Conservation (phyloP, 37 sponge, comb jelly and placozoan genomes). For the Cliona cf. orientalis region DNA sequence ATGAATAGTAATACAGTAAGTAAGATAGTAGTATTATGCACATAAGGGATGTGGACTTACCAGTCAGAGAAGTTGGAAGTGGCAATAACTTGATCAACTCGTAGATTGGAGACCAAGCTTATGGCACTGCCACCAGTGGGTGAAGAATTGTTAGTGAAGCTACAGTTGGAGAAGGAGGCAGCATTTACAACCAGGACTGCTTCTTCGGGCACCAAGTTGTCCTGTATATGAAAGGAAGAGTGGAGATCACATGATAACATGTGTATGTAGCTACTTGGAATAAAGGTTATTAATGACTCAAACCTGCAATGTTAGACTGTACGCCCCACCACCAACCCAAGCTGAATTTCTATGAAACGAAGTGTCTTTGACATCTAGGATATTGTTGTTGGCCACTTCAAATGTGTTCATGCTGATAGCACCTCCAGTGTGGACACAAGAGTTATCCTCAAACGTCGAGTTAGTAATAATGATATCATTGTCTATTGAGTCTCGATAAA, state of each 20-base stretch:
- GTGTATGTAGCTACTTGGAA: background rate
- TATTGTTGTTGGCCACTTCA: constrained; percentile 20
- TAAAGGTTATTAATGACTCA: background rate
- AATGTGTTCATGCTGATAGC: constrained; percentile 51
- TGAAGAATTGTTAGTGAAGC: constrained; percentile 39
- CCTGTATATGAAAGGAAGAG: background rate
- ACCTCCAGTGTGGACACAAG: constrained; percentile 35
- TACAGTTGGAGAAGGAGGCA: constrained; percentile 38
- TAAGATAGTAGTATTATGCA: background rate
- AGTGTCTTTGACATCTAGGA: constrained; percentile 12
- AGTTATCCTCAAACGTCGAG: constrained; percentile 25
- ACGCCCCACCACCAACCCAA: constrained; percentile 44
- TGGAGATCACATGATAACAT: background rate
- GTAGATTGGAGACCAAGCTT: constrained; percentile 49
- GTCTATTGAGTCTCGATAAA: background rate
- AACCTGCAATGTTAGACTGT: constrained; percentile 3
- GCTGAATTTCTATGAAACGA: constrained; percentile 33
- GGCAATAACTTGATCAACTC: constrained; percentile 27
- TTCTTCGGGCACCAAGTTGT: background rate
- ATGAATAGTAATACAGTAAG: background rate
- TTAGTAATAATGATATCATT: constrained; percentile 29
- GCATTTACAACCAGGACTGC: background rate
- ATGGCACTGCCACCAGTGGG: constrained; percentile 56
- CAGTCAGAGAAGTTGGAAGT: constrained; percentile 32
- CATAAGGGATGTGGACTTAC: constrained; percentile 41